A percentile compares a stretch with the other conserved stretches of the same genome.
phyloP scores from a whole-genome alignment of 1,140 invertebrate genomes.

The Bombus ignitus region DNA sequence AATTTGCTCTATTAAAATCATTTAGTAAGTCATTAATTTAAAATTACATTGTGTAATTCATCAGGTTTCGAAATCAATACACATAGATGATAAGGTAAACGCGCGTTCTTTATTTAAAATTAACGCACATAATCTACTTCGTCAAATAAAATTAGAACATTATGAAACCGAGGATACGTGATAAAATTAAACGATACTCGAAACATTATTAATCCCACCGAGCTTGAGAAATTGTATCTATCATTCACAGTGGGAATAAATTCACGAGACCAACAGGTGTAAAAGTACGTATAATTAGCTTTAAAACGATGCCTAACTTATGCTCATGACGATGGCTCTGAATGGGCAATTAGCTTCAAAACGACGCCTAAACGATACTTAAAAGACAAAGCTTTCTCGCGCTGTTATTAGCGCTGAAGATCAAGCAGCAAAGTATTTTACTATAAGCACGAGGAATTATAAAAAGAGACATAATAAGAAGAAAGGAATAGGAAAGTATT shows the following conservation, averaged over 20 bases:
- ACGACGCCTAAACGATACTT: not conserved
- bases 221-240: not conserved
- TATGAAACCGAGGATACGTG: too few relatives aligned
- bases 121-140: not conserved
- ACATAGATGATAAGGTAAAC: not conserved
- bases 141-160: not conserved
- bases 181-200: not conserved
- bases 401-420: not conserved
- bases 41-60: not conserved
- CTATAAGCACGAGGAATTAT: not conserved
- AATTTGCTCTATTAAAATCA: not conserved
- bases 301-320: not conserved
- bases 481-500: not conserved
- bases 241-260: not conserved
- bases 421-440: not conserved
- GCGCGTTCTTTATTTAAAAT: not conserved
- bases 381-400: not conserved
- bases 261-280: not conserved
- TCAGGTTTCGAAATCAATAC: not conserved
- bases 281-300: not conserved
- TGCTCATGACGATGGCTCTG: not conserved
- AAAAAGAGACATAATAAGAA: not conserved
- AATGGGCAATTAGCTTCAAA: not conserved
- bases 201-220: not conserved
- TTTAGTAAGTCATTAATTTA: not conserved